These are phyloP conservation scores for Apotomis capreana DNA, from an alignment of 2,888 invertebrate genomes.

Conservation along the genomic window DNA sequence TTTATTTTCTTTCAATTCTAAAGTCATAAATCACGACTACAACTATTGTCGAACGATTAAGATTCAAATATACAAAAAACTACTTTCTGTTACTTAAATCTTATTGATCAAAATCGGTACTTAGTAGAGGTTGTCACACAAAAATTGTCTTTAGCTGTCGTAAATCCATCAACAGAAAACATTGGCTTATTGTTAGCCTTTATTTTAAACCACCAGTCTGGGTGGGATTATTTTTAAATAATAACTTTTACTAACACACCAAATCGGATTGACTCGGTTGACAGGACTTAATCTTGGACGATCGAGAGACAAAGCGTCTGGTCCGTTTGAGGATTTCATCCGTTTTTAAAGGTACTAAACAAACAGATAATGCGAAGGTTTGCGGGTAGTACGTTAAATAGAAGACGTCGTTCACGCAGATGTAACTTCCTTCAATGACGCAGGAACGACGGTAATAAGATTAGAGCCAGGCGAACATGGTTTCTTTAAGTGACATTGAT, in stretches of 20 bases:
- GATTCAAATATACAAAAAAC: neutral
- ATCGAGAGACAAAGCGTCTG: conserved; percentile 42
- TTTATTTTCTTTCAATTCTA: conserved; percentile 32
- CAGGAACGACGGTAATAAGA: conserved; percentile 21
- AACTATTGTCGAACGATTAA: conserved; percentile 37
- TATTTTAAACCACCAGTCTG: conserved; percentile 37
- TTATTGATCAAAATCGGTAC: conserved; percentile 4
- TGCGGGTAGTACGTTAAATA: conserved; percentile 34
- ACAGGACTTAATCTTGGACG: conserved; percentile 38
- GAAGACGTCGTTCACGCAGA: conserved; percentile 35
- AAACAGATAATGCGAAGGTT: conserved; percentile 31
- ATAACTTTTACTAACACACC: conserved; percentile 41
- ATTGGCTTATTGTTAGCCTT: conserved; percentile 41
- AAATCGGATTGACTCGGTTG: conserved; percentile 43
- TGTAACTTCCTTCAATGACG: conserved; percentile 33
- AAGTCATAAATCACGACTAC: conserved; percentile 36
- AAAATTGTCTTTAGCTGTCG: conserved; percentile 32
- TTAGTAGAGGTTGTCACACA: conserved; percentile 10
- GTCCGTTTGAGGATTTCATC: conserved; percentile 36
- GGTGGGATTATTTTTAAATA: conserved; percentile 43
- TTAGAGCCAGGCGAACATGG: conserved; percentile 25
- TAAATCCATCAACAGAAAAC: conserved; percentile 43
- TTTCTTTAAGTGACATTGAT: conserved; percentile 22
- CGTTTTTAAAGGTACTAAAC: conserved; percentile 28
- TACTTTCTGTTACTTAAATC: neutral